Evolutionary conservation across 2,113 vertebrate species (phyloP).

Genomic region (Ptychochromis oligacanthus): DNA sequence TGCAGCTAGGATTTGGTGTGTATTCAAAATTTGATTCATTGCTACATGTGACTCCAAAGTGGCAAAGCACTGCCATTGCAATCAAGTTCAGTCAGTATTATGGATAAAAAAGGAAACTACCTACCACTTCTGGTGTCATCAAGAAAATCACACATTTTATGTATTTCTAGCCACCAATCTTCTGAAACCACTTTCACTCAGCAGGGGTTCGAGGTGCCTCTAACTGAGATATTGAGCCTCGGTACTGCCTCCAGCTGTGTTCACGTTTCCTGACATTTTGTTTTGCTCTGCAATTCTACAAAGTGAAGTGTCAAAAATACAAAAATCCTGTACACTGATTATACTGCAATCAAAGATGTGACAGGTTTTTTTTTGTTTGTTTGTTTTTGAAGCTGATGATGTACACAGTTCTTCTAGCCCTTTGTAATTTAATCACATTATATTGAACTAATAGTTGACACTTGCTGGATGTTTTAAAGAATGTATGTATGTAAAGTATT

Average conservation of each 20-base stretch:
- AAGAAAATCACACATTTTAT: background rate
- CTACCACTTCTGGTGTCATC: background rate
- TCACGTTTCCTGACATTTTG: background rate
- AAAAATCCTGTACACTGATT: background rate
- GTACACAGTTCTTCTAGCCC: background rate
- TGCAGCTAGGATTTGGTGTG: background rate
- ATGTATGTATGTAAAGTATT: background rate
- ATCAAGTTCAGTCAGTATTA: background rate
- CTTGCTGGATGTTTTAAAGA: background rate
- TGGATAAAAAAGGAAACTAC: background rate
- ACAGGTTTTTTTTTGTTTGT: background rate
- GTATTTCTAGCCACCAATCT: background rate
- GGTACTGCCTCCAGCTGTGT: background rate
- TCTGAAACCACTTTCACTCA: background rate
- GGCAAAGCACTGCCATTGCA: background rate
- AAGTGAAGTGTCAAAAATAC: background rate
- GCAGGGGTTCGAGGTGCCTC: background rate
- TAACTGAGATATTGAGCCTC: background rate
- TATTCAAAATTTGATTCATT: background rate
- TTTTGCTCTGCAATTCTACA: background rate
- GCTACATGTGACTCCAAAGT: background rate
- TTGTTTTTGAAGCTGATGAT: background rate
- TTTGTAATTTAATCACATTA: background rate
- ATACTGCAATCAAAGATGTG: background rate
- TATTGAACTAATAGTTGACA: background rate